Evolutionary conservation across 1,140 invertebrate species (phyloP).

Genomic region (Drosophila pseudoobscura): DNA sequence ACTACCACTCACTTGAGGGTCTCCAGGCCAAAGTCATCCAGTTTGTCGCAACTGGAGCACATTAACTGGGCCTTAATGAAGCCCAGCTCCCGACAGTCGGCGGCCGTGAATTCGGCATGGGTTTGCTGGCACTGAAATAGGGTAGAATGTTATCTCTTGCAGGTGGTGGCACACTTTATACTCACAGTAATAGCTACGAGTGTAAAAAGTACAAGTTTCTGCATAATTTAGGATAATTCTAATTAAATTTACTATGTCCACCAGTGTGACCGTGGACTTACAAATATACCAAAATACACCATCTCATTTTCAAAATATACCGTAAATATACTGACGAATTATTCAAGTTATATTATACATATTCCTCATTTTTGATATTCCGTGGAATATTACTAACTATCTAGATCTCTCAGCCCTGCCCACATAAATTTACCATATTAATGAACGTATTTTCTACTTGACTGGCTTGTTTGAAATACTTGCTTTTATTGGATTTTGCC

Average conservation of each 20-base stretch:
- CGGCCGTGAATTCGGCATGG: conserved; percentile 54
- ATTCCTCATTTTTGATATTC: too few species aligned
- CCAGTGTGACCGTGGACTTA: too few species aligned
- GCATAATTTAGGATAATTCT: conserved; percentile 45
- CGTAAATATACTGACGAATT: too few species aligned
- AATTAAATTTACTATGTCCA: conserved; percentile 62
- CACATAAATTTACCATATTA: too few species aligned
- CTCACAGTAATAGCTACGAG: conserved; percentile 46
- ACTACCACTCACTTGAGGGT: conserved; percentile 85
- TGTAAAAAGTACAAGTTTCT: conserved; percentile 18
- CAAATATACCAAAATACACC: too few species aligned
- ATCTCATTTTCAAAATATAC: too few species aligned
- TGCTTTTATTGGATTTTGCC: too few species aligned
- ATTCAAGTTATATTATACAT: too few species aligned
- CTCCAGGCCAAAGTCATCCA: conserved; percentile 90
- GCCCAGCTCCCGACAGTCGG: conserved; percentile 92
- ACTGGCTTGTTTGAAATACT: too few species aligned
- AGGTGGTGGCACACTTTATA: not conserved
- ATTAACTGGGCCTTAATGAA: conserved; percentile 93
- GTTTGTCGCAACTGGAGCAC: conserved; percentile 94
- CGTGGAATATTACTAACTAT: too few species aligned
- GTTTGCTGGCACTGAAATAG: conserved; percentile 34
- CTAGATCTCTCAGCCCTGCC: too few species aligned
- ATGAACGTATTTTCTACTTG: too few species aligned
- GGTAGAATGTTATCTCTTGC: not conserved